Evolutionary conservation across 1,140 invertebrate genomes (phyloP).

Genomic region (Drosophila gunungcola): DNA sequence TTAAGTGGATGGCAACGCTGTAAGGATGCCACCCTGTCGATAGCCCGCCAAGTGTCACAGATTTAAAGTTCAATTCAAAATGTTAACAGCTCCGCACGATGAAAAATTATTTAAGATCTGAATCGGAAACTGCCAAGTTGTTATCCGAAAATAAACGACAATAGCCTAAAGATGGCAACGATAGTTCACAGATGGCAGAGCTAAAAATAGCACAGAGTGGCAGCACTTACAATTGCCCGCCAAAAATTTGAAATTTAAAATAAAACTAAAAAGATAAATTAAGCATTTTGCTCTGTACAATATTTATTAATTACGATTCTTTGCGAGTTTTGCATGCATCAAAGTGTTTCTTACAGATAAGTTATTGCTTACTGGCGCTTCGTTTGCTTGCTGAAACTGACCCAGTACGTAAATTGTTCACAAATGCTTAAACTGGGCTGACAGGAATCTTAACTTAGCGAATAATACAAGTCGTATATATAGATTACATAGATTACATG

Average conservation of each 20-base stretch:
- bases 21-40: neutral
- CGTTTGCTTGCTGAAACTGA: slow-evolving; percentile 19
- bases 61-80: neutral
- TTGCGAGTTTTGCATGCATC: slow-evolving; percentile 37
- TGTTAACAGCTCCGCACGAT: no score
- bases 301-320: slow-evolving; percentile 71
- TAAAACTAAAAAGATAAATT: neutral
- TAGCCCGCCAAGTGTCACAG: neutral
- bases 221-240: neutral
- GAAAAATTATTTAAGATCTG: no score
- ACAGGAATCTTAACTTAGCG: slow-evolving; percentile 47
- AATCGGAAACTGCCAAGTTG: no score
- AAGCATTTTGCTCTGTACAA: slow-evolving; percentile 62
- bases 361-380: slow-evolving; percentile 41
- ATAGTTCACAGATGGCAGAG: neutral
- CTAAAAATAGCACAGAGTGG: neutral
- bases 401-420: slow-evolving; percentile 49
- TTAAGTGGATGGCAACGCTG: neutral
- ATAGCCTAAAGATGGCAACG: neutral
- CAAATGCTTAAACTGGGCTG: slow-evolving; percentile 34
- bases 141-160: no score
- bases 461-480: slow-evolving; percentile 71
- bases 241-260: neutral
- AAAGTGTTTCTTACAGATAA: slow-evolving; percentile 35
- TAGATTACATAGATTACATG: slow-evolving; percentile 49